A percentile compares a stretch with the other conserved stretches of the same genome.
Evolutionary conservation across 2,113 vertebrate genomes (phyloP).

Genomic region (Amphiprion ocellaris): DNA sequence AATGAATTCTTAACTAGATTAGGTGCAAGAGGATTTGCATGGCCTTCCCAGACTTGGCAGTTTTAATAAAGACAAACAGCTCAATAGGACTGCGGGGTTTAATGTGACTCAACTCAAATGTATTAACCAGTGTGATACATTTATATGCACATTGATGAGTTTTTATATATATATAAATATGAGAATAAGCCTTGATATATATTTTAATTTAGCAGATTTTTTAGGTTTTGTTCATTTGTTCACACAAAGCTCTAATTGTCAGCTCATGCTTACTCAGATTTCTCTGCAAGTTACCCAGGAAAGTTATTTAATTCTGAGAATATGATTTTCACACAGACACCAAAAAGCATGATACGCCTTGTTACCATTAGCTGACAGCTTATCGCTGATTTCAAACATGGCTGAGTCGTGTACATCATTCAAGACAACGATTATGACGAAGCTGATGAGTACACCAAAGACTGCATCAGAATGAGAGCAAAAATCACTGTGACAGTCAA

Average conservation of each 20-base stretch:
- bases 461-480: neutral
- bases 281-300: too few species aligned
- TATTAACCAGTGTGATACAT: neutral
- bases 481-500: conserved; percentile 7
- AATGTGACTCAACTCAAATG: conserved; percentile 31
- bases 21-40: conserved; percentile 75
- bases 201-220: neutral
- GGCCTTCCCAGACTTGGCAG: conserved; percentile 32
- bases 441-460: neutral
- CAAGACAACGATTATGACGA: neutral
- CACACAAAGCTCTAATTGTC: too few species aligned
- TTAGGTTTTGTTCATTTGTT: neutral
- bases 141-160: too few species aligned
- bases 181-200: neutral
- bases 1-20: conserved; percentile 77
- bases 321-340: too few species aligned
- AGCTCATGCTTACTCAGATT: too few species aligned
- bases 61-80: conserved; percentile 60
- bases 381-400: neutral
- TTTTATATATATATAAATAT: too few species aligned
- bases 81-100: conserved; percentile 49
- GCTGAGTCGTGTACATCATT: conserved; percentile 1
- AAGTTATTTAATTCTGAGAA: too few species aligned
- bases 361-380: neutral
- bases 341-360: neutral